Base-by-base conservation (phyloP, 2,888 invertebrate species). In the Orchesella flavescens region DNA sequence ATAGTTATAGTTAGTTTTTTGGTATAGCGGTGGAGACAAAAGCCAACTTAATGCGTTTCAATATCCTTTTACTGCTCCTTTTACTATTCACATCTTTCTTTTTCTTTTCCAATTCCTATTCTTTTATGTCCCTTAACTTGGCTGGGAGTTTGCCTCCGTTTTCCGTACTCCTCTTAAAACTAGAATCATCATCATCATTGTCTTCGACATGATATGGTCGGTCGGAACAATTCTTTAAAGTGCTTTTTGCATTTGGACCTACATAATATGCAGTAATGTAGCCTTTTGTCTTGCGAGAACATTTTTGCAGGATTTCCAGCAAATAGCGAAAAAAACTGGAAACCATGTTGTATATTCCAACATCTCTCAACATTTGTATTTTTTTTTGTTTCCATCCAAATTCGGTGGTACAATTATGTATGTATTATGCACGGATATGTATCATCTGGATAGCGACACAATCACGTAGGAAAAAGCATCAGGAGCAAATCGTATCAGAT, bases 11-110 rank as follows among this genome's bases (percentile, higher is more conserved):
- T 69, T 17, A 49, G 49, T 15, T n/a, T n/a, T n/a, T 68, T n/a
- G 68, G 34, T 34, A 34, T 24, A 15, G 57, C 43, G 59, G 57
- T 59, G 78, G 78, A 69, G 69, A 78, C 78, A 78, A 78, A 78
- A 78, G 78, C 78, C 80, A 77, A 77, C 77, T 77, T 83, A 83
- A 83, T 83, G 83, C 77, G 83, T 68, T 83, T 74, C 83, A 83
- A 83, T 83, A 77, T 77, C 77, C 83, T 73, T 83, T 83, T 83
- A 77, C 83, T 83, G 49, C 83, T 83, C 46, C 73, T 73, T 83
- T 77, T 77, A 77, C 83, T 83, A 83, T 73, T 77, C 77, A 71
- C 78, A 71, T 71, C 59, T 59, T 68, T 63, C 63, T 76, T 76
- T n/a, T 53, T 34, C 65, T 34, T 69, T 77, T 46, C 74, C 68